Base-by-base conservation (phyloP, 53 echinoderm and acorn worm species). In the Apostichopus leukothele region DNA sequence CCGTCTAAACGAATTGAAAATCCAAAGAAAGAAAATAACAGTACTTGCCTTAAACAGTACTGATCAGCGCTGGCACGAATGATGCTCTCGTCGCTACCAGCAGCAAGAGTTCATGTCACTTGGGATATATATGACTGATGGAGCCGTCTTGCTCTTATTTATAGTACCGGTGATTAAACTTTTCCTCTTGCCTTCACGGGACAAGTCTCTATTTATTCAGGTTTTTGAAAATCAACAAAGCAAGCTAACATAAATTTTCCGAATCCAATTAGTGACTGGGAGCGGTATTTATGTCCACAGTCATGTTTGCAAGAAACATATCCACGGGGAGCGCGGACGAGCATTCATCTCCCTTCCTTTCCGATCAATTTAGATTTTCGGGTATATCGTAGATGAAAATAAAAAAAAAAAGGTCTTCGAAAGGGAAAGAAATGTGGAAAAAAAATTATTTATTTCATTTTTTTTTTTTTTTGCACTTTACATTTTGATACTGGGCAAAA, bases 241-340 rank as follows among this genome's bases (percentile, higher is more conserved):
- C 71, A 19, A n/a, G 18, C 71, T 71, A 71, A 71, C 71, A 19
- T 71, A 71, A 71, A 71, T 71, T 18, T 71, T 71, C 71, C 21
- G 18, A 71, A 71, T 71, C 71, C 71, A 71, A 71, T 71, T 71
- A 19, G 71, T n/a, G 71, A 71, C 71, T 19, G 14, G 71, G n/a
- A 71, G 18, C 16, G 16, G 3, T 71, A 71, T 71, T 71, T 71
- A 71, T 18, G 71, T 71, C 71, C 71, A 71, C 71, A 13, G 71
- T 71, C 71, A 71, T 71, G 71, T 71, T 71, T 71, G 71, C 14
- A 71, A 71, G 71, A 71, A 71, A 71, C 71, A 71, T 18, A 71
- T 71, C 71, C 71, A n/a, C 20, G 71, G 71, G 71, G 18, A 18
- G 5, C 39, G 39, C 39, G 39, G 39, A 39, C 3, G 39, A 39